These are phyloP conservation scores for Volucella bombylans DNA, from an alignment of 2,888 invertebrate species.

Conservation along the genomic window DNA sequence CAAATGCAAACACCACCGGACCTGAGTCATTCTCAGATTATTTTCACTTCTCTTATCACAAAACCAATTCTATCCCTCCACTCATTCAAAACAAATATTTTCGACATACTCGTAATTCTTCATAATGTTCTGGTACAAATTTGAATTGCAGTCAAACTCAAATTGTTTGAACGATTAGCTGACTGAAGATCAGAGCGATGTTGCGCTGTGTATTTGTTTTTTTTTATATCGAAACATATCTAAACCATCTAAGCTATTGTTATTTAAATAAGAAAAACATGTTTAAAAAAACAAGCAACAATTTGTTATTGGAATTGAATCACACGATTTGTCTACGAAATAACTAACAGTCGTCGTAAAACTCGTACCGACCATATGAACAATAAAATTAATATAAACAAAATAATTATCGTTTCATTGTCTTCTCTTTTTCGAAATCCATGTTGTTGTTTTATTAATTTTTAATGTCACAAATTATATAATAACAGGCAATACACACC, in stretches of 20 bases:
- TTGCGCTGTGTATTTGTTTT: too few species aligned
- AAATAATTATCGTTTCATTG: slow-evolving; percentile 37
- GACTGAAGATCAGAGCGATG: too few species aligned
- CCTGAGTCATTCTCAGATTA: too few species aligned
- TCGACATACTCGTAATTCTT: too few species aligned
- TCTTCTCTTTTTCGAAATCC: not conserved
- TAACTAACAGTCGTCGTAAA: slow-evolving; percentile 10
- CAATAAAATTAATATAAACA: slow-evolving; percentile 11
- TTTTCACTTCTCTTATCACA: too few species aligned
- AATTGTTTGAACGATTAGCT: too few species aligned
- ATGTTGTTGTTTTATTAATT: not conserved
- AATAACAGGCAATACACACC: slow-evolving; percentile 6
- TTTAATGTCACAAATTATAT: slow-evolving; percentile 16
- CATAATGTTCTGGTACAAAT: too few species aligned
- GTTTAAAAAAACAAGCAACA: not conserved
- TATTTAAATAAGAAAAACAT: slow-evolving; percentile 19
- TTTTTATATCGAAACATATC: too few species aligned
- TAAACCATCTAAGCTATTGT: not conserved
- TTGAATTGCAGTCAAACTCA: too few species aligned
- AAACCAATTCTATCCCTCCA: too few species aligned
- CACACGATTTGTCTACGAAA: slow-evolving; percentile 12
- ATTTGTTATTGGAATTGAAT: not conserved
- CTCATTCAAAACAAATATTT: too few species aligned
- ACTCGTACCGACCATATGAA: slow-evolving; percentile 12
- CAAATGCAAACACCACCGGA: too few species aligned